Conservation (phyloP, 2,113 vertebrate species). For the Oreotrochilus melanogaster region DNA sequence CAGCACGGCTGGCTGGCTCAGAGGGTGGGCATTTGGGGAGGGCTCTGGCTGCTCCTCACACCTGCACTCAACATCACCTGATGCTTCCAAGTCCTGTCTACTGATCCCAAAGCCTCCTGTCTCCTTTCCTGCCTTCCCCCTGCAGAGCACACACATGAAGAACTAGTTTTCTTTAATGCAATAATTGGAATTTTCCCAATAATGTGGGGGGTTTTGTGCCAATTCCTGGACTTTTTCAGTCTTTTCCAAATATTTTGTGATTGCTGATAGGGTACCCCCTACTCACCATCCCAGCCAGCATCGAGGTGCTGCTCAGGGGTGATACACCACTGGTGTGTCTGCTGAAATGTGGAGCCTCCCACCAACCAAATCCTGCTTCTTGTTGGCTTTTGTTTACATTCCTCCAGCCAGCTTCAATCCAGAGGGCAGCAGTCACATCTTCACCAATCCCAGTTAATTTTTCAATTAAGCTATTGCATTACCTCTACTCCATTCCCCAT, state of each 20-base stretch:
- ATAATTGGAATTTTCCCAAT: neutral
- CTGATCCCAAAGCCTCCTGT: neutral
- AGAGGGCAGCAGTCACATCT: neutral
- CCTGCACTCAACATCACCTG: neutral
- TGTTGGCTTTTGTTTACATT: slow-evolving; percentile 25
- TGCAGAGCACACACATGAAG: fast-evolving
- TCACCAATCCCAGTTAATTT: neutral
- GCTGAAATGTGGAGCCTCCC: neutral
- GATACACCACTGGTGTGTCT: fast-evolving
- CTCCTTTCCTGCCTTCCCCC: neutral
- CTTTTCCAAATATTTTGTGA: neutral
- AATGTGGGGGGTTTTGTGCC: fast-evolving
- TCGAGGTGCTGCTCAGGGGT: fast-evolving
- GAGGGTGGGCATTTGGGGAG: neutral
- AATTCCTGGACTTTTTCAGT: fast-evolving
- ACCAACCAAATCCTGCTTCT: neutral
- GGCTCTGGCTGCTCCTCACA: neutral
- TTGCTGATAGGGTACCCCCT: neutral
- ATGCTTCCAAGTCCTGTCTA: fast-evolving
- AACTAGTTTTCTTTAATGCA: neutral
- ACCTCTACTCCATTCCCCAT: neutral
- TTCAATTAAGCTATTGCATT: slow-evolving; percentile 8
- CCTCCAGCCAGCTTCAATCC: neutral
- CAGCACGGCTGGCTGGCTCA: fast-evolving
- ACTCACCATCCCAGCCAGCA: fast-evolving